These are phyloP conservation scores for Gnathonemus echidnorhynchus DNA, from an alignment of 2,113 vertebrate genomes.

Conservation along the genomic window DNA sequence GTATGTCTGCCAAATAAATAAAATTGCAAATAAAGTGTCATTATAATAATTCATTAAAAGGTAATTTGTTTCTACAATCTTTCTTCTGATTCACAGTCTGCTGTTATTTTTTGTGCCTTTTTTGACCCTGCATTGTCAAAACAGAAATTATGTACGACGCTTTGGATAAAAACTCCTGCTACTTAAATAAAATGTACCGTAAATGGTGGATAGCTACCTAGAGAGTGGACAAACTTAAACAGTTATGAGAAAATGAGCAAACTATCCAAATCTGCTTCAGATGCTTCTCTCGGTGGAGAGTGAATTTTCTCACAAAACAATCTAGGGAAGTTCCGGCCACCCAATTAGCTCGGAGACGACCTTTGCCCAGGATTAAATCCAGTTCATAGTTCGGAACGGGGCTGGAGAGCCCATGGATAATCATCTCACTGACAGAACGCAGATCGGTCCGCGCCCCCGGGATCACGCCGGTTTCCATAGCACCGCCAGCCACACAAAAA, in stretches of 20 bases:
- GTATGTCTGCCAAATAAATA: background rate
- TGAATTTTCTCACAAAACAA: background rate
- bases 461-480: background rate
- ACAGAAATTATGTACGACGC: background rate
- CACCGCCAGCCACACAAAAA: background rate
- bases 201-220: background rate
- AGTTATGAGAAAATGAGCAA: background rate
- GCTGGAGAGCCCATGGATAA: background rate
- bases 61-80: background rate
- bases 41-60: background rate
- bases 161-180: background rate
- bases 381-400: background rate
- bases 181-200: background rate
- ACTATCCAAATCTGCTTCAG: background rate
- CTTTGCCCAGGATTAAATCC: constrained; percentile 11
- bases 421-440: background rate
- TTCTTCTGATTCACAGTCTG: background rate
- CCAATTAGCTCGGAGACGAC: constrained; percentile 16
- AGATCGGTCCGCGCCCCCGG: background rate
- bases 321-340: background rate
- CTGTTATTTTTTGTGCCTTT: background rate
- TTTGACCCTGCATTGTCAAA: background rate
- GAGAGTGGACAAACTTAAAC: background rate
- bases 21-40: background rate
- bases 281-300: background rate